A percentile compares a stretch with the other conserved stretches of the same genome.
phyloP scores from a whole-genome alignment of 2,888 invertebrate genomes.

The Lithophane socia region DNA sequence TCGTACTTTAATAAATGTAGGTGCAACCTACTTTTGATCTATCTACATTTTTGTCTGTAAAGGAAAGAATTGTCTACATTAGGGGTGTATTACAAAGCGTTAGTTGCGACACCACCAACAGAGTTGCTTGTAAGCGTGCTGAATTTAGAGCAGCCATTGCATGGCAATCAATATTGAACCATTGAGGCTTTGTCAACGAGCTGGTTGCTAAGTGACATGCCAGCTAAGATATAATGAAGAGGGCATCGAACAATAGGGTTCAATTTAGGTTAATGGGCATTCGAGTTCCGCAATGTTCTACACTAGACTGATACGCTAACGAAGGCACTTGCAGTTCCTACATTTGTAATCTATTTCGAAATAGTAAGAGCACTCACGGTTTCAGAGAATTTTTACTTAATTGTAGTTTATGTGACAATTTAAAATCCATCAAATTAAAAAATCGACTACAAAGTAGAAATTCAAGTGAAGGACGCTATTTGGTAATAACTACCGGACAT shows the following conservation, averaged over 20 bases:
- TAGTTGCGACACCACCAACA: conserved; percentile 75
- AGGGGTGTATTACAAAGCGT: conserved; percentile 66
- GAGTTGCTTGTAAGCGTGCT: conserved; percentile 75
- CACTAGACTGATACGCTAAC: conserved; percentile 53
- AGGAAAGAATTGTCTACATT: conserved; percentile 81
- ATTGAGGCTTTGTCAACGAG: conserved; percentile 72
- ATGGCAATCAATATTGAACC: conserved; percentile 68
- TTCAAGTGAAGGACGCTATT: conserved; percentile 68
- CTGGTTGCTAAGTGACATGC: conserved; percentile 74
- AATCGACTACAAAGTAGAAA: conserved; percentile 60
- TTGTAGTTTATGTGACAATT: conserved; percentile 47
- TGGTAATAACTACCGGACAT: conserved; percentile 70
- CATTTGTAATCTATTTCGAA: conserved; percentile 36
- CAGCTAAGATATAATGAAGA: conserved; percentile 78
- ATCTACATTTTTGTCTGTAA: conserved; percentile 90
- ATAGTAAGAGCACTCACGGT: conserved; percentile 14
- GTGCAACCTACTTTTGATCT: conserved; percentile 79
- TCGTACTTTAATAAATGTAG: conserved; percentile 84
- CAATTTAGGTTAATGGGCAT: conserved; percentile 84
- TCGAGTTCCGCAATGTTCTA: conserved; percentile 73
- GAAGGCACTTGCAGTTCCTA: conserved; percentile 36
- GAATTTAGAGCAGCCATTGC: conserved; percentile 70
- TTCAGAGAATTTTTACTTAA: conserved; percentile 15
- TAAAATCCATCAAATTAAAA: conserved; percentile 44
- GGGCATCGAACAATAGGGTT: conserved; percentile 77